These are phyloP conservation scores for Leguminivora glycinivorella DNA, from an alignment of 1,140 invertebrate species.

Conservation along the genomic window DNA sequence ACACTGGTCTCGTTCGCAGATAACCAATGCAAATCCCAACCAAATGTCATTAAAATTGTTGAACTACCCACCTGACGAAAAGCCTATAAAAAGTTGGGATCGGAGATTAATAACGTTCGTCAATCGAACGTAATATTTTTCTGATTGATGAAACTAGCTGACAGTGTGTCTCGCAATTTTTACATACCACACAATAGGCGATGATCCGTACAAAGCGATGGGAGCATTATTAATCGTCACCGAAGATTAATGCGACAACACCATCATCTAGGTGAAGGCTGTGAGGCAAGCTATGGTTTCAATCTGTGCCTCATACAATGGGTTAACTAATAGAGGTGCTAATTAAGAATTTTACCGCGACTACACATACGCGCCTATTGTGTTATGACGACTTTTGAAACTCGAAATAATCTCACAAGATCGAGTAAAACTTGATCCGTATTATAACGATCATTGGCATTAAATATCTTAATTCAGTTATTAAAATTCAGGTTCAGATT, in stretches of 20 bases:
- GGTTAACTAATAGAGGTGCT: constrained; percentile 36
- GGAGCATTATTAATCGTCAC: constrained; percentile 66
- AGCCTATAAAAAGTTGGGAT: background rate
- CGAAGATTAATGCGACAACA: constrained; percentile 69
- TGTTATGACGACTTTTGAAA: constrained; percentile 26
- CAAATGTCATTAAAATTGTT: no score
- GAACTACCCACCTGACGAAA: no score
- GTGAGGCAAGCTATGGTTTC: constrained; percentile 38
- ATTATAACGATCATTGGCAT: background rate
- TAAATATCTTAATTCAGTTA: constrained; percentile 1
- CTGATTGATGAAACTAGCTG: background rate
- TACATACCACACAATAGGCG: constrained; percentile 64
- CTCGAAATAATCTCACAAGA: background rate
- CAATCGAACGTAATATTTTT: background rate
- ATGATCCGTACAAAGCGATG: constrained; percentile 67
- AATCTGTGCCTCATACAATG: constrained; percentile 37
- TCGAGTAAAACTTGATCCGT: background rate
- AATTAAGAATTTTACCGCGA: constrained; percentile 34
- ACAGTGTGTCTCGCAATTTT: constrained; percentile 49
- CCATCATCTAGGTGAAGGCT: constrained; percentile 61
- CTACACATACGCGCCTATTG: constrained; percentile 13
- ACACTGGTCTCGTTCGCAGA: no score
- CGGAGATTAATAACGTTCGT: background rate
- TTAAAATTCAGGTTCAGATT: background rate
- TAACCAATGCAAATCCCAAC: no score